Evolutionary conservation across 2,797 vertebrate species (phyloP), one percentile per base, ranked within the genome.

Genomic region (Sebastes glaucus): DNA sequence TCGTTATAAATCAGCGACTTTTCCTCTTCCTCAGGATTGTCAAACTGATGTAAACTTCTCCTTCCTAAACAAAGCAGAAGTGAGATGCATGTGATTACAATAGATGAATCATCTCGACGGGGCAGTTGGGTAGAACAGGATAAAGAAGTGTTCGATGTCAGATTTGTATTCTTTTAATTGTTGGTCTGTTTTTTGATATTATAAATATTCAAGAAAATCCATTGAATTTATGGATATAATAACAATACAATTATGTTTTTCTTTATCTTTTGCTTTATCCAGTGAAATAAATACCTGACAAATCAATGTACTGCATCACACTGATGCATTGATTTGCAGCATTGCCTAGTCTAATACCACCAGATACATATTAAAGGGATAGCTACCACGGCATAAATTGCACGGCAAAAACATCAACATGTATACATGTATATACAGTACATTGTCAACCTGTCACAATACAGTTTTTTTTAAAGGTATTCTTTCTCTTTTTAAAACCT

Each of bases 1-100:
- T 95, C 92, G 77, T 82, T 94, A 88, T 97, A 97, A 74, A 97
- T 97, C 46, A 97, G 93, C 0, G 93, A 82, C 0, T 78, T 81
- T 2, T 72, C 88, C 71, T 96, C 96, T 80, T 96, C 95, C 28
- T 92, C 85, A 4, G 74, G 84, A 69, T 71, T 86, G 77, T 87
- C 74, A 72, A 96, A 97, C 27, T 72, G 85, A 89, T 97, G 96
- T 3, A 87, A 85, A 91, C 94, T 97, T 90, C 73, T 97, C 84
- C 95, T 94, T 67, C 95, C 96, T 97, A 62, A 81, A 89, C 67
- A 91, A 77, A 88, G 55, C 69, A 87, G 67, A 75, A 74, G 61
- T 75, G 59, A 77, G 22, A 88, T 20, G 4, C 11, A 77, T 62
- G 71, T 27, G 27, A 80, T 68, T 80, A 77, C 11, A 75, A 33